Evolutionary conservation across 2,888 invertebrate species (phyloP), one percentile per base, ranked within the genome.

Genomic region (Lasioglossum marginatum): DNA sequence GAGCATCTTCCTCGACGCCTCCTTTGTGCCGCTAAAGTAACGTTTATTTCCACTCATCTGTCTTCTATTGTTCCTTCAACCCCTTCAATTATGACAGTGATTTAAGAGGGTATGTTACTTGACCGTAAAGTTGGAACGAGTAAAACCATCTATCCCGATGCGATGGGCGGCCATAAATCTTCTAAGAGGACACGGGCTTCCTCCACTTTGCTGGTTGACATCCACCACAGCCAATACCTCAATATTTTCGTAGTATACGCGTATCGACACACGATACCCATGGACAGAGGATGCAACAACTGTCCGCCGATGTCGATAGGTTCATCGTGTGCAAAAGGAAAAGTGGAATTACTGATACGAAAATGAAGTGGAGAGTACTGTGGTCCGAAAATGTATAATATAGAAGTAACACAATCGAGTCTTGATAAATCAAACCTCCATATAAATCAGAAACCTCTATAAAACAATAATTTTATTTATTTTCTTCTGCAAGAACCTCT

Each of bases 141-240:
- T 70, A 81, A 83, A 79, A 82, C 73, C 85, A 70, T 82, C 82
- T 66, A 75, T 80, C 68, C 66, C 66, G 52, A 52, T 82, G 77
- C 57, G 81, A 71, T 45, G 43, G 72, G n/a, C 34, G 57, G 34
- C 16, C 52, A 83, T 87, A 87, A 87, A 89, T 87, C 84, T 83
- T 82, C 8, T 19, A 84, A 75, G 84, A 82, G 75, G 85, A 79
- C 79, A 82, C 37, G 37, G 74, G 52, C 68, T 82, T 68, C 71
- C 88, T 77, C 73, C 71, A 37, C 79, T 83, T 88, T 68, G 82
- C 87, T 66, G 76, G 89, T 86, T 89, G 90, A 90, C 90, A 88
- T 85, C 77, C 74, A 79, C 82, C 57, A 37, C 37, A 57, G 16
- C 27, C 85, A 82, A 85, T 85, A 75, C 82, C 60, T 66, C 89